These are phyloP conservation scores for Podotricha telesiphe DNA, from an alignment of 2,888 invertebrate species.

Conservation along the genomic window DNA sequence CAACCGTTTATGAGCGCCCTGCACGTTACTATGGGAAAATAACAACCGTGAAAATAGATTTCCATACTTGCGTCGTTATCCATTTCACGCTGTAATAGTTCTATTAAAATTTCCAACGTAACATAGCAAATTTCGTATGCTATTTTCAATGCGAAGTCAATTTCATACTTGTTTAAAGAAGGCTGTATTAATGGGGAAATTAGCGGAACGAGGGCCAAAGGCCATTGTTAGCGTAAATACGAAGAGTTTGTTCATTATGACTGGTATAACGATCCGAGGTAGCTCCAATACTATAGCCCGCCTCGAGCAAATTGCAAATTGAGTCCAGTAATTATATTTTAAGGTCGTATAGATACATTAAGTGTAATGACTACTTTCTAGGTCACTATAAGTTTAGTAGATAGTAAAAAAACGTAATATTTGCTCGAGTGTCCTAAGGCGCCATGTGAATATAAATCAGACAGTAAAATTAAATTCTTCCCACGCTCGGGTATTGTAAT, in stretches of 20 bases:
- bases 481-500: slow-evolving; percentile 30
- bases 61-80: slow-evolving; percentile 60
- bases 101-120: neutral
- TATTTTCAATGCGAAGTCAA: slow-evolving; percentile 10
- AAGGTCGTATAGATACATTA: slow-evolving; percentile 18
- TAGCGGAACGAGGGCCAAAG: slow-evolving; percentile 52
- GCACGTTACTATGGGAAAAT: slow-evolving; percentile 78
- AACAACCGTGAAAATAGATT: slow-evolving; percentile 78
- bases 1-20: slow-evolving; percentile 73
- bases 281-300: neutral
- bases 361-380: slow-evolving; percentile 14
- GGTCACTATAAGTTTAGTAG: slow-evolving; percentile 16
- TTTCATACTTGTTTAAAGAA: slow-evolving; percentile 25
- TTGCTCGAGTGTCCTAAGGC: slow-evolving; percentile 20
- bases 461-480: slow-evolving; percentile 37
- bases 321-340: slow-evolving; percentile 20
- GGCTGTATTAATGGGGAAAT: slow-evolving; percentile 52
- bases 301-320: slow-evolving; percentile 18
- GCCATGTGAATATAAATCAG: slow-evolving; percentile 32
- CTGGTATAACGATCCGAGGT: slow-evolving; percentile 17
- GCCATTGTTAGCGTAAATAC: slow-evolving; percentile 48
- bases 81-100: slow-evolving; percentile 20
- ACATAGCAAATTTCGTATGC: neutral
- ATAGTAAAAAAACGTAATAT: slow-evolving; percentile 20
- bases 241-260: slow-evolving; percentile 48